These are phyloP conservation scores for Gorsachius magnificus DNA, from an alignment of 2,797 vertebrate genomes.

Conservation along the genomic window DNA sequence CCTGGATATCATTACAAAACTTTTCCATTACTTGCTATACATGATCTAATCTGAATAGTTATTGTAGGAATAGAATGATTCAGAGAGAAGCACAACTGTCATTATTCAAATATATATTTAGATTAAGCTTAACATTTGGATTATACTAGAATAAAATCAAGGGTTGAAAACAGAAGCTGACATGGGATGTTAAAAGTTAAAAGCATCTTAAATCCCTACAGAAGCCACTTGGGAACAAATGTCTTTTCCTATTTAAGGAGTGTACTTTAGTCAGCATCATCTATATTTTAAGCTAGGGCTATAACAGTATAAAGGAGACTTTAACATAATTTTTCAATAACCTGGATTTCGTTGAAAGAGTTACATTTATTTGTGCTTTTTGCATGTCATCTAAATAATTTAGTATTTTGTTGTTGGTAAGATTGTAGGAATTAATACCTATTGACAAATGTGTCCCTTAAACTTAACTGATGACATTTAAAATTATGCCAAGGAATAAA, in stretches of 20 bases:
- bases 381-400: background rate
- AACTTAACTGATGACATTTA: conserved; percentile 45
- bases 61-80: background rate
- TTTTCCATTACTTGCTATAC: background rate
- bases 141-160: conserved; percentile 18
- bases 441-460: conserved; percentile 21
- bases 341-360: background rate
- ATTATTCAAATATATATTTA: background rate
- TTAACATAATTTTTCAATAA: background rate
- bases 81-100: background rate
- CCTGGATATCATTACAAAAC: background rate
- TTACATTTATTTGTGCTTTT: background rate
- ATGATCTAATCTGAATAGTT: background rate
- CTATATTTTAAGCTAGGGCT: conserved; percentile 45
- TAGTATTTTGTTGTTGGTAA: background rate
- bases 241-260: conserved; percentile 22
- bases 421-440: background rate
- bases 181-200: conserved; percentile 43
- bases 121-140: background rate
- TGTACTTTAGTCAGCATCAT: conserved; percentile 3
- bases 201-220: conserved; percentile 31
- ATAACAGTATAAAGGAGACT: background rate
- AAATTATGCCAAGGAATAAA: conserved; percentile 47
- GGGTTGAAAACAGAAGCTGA: background rate
- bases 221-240: background rate